Evolutionary conservation across 2,113 vertebrate species (phyloP).

Genomic region (Cinclus mexicanus): DNA sequence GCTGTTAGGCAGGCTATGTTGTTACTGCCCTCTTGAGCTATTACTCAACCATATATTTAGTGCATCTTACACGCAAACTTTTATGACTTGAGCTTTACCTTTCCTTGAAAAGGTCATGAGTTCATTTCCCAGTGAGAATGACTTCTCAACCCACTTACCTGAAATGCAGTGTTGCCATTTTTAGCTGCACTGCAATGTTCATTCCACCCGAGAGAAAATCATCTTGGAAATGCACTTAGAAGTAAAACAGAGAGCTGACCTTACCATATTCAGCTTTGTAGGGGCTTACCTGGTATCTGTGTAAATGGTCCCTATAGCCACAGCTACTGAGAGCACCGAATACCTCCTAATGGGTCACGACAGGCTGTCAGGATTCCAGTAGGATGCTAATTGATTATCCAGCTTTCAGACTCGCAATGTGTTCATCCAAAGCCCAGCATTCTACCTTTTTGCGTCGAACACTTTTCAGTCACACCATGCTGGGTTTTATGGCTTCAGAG

Average conservation of each 20-base stretch:
- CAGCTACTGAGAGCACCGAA: conserved; percentile 20
- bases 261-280: conserved; percentile 60
- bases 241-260: conserved; percentile 64
- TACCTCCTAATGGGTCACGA: conserved; percentile 34
- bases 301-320: conserved; percentile 50
- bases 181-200: conserved; percentile 26
- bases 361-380: conserved; percentile 46
- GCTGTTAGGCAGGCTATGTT: conserved; percentile 16
- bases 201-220: conserved; percentile 40
- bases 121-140: conserved; percentile 62
- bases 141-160: conserved; percentile 54
- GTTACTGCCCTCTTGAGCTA: conserved; percentile 56
- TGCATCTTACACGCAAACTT: conserved; percentile 32
- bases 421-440: conserved; percentile 31
- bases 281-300: conserved; percentile 56
- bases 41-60: conserved; percentile 37
- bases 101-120: conserved; percentile 60
- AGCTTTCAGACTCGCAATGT: conserved; percentile 48
- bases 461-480: background rate
- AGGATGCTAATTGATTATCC: conserved; percentile 65
- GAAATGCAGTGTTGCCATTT: conserved; percentile 50
- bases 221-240: conserved; percentile 56
- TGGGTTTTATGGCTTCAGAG: background rate
- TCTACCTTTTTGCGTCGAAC: background rate
- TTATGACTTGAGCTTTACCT: conserved; percentile 5